Evolutionary conservation across 2,888 invertebrate species (phyloP).

Genomic region (Leptarthrus brevirostris): DNA sequence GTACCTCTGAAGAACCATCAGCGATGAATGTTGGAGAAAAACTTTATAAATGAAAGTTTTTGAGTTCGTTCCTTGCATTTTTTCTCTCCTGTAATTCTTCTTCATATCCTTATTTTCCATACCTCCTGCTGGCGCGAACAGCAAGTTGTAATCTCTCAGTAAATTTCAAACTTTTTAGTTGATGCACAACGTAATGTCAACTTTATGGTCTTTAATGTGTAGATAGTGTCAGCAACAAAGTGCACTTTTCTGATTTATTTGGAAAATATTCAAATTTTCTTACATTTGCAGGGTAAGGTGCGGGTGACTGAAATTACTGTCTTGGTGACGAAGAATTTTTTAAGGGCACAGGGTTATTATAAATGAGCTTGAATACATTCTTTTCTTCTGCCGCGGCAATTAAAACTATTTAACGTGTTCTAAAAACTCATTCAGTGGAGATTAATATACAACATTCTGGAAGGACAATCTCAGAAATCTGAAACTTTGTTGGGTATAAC

Average conservation of each 20-base stretch:
- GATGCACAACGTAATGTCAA: conserved; percentile 50
- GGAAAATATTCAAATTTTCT: conserved; percentile 51
- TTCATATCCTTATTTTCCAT: conserved; percentile 42
- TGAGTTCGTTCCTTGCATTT: conserved; percentile 1
- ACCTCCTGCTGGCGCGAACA: conserved; percentile 36
- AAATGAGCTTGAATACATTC: not conserved
- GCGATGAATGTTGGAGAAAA: conserved; percentile 35
- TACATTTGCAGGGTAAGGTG: conserved; percentile 16
- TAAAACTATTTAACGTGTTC: no score
- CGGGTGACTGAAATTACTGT: conserved; percentile 11
- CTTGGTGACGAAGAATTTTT: conserved; percentile 13
- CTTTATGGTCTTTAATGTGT: conserved; percentile 62
- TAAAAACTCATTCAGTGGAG: no score
- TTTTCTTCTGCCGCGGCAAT: not conserved
- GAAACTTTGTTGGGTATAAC: no score
- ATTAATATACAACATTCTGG: no score
- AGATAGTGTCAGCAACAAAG: conserved; percentile 62
- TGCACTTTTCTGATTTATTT: conserved; percentile 55
- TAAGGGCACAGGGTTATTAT: not conserved
- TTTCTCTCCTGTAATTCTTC: conserved; percentile 12
- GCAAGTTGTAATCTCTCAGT: conserved; percentile 46
- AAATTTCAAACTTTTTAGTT: conserved; percentile 42
- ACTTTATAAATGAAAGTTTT: conserved; percentile 27
- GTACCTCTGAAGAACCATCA: conserved; percentile 8
- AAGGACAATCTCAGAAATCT: no score